Evolutionary conservation across 1,140 invertebrate species (phyloP).

Genomic region (Andrena cerasifolii): DNA sequence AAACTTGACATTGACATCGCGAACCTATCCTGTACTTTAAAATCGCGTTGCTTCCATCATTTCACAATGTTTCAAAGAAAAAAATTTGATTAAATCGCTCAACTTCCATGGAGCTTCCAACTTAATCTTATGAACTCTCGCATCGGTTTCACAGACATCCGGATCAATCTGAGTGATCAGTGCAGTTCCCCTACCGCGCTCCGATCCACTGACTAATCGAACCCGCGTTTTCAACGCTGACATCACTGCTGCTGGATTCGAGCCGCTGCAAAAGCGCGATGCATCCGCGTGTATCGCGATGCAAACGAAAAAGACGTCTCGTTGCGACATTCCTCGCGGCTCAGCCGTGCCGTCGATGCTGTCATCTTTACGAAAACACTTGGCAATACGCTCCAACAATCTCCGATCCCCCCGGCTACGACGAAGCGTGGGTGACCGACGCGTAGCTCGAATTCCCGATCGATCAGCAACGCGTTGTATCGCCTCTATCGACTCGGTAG

Average conservation of each 20-base stretch:
- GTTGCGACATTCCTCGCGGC: slow-evolving; percentile 19
- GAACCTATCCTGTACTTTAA: not conserved
- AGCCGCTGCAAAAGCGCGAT: slow-evolving; percentile 5
- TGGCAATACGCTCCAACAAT: not conserved
- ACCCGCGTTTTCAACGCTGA: not conserved
- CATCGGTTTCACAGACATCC: not conserved
- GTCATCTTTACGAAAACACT: slow-evolving; percentile 33
- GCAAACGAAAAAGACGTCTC: not conserved
- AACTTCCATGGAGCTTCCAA: not conserved
- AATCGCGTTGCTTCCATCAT: not conserved
- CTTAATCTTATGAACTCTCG: no score
- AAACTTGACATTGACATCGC: slow-evolving; percentile 47
- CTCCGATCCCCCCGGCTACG: not conserved
- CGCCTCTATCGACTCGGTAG: no score
- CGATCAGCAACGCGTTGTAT: no score
- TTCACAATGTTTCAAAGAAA: no score
- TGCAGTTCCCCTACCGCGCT: not conserved
- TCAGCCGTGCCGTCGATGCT: not conserved
- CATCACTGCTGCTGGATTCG: not conserved
- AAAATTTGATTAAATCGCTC: no score
- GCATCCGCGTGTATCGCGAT: not conserved
- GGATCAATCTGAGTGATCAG: not conserved
- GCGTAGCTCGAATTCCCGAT: not conserved
- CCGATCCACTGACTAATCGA: not conserved
- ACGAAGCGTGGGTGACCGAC: not conserved